These are phyloP conservation scores for Bombyx mori DNA, from an alignment of 1,140 invertebrate species.

Conservation along the genomic window DNA sequence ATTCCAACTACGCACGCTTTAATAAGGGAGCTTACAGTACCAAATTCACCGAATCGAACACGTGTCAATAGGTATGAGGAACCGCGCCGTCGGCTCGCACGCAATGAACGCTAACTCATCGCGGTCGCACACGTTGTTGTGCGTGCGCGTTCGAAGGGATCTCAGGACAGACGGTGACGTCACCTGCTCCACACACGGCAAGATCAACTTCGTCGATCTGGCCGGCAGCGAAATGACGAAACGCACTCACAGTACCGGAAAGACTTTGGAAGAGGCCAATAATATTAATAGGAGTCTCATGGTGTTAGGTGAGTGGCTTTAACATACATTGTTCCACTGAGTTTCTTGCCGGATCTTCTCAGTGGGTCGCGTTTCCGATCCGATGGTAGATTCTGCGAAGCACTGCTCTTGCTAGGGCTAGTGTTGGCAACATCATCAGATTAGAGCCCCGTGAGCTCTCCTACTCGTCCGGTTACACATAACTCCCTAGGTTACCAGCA, in stretches of 20 bases:
- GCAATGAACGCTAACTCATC: conserved; percentile 98
- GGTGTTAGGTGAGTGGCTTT: conserved; percentile 81
- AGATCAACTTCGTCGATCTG: conserved; percentile 95
- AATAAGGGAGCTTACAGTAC: no score
- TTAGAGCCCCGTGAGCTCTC: no score
- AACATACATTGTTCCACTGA: no score
- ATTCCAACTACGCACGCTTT: no score
- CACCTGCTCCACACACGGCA: conserved; percentile 90
- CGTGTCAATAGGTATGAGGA: conserved; percentile 78
- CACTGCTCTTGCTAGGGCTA: no score
- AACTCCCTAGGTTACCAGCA: no score
- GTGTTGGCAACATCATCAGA: no score
- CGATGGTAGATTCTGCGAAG: no score
- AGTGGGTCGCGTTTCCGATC: no score
- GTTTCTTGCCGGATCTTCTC: no score
- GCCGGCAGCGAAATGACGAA: conserved; percentile 96
- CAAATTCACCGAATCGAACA: no score
- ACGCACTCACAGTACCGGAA: conserved; percentile 92
- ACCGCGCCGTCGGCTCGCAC: conserved; percentile 88
- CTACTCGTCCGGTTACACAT: no score
- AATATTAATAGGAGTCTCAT: conserved; percentile 97
- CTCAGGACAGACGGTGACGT: conserved; percentile 86
- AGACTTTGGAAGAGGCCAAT: conserved; percentile 93
- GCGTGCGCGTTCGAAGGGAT: conserved; percentile 87
- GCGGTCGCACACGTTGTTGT: conserved; percentile 95